Percentiles rank a stretch among this genome's conserved stretches.
These are phyloP conservation scores for Ameiurus melas DNA, from an alignment of 2,113 vertebrate genomes.

Conservation along the genomic window DNA sequence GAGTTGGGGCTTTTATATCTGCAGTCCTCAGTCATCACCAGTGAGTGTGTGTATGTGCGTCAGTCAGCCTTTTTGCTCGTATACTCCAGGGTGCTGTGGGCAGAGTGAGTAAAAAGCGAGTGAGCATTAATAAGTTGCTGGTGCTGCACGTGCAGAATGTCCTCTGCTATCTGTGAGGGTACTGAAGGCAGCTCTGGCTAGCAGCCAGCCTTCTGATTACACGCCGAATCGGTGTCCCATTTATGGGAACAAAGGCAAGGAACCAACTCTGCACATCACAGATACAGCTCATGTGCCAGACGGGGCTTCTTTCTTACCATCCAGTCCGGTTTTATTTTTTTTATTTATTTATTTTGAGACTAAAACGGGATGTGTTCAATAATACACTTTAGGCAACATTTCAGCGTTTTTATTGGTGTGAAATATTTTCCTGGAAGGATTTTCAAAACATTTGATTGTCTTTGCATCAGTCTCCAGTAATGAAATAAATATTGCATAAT, in stretches of 20 bases:
- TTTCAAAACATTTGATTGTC: background rate
- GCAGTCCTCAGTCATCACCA: background rate
- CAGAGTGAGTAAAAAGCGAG: background rate
- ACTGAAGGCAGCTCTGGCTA: constrained; percentile 66
- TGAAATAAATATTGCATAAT: background rate
- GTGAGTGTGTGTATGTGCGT: background rate
- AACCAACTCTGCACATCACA: constrained; percentile 15
- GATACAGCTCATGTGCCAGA: background rate
- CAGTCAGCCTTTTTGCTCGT: background rate
- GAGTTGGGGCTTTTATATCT: background rate
- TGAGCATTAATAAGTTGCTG: constrained; percentile 46
- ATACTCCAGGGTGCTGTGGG: background rate
- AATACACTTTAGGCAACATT: background rate
- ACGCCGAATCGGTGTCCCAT: constrained; percentile 43
- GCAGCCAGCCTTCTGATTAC: constrained; percentile 60
- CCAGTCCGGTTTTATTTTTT: background rate
- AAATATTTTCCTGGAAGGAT: background rate
- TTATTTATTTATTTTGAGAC: background rate
- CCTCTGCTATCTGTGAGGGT: constrained; percentile 59
- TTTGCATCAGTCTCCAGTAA: background rate
- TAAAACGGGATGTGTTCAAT: background rate
- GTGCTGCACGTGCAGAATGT: constrained; percentile 63
- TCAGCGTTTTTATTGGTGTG: background rate
- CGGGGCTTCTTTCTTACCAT: background rate
- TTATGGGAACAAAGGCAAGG: constrained; percentile 48